Evolutionary conservation across 2,888 invertebrate species (phyloP), one percentile per base, ranked within the genome.

Genomic region (Beris morrisii): DNA sequence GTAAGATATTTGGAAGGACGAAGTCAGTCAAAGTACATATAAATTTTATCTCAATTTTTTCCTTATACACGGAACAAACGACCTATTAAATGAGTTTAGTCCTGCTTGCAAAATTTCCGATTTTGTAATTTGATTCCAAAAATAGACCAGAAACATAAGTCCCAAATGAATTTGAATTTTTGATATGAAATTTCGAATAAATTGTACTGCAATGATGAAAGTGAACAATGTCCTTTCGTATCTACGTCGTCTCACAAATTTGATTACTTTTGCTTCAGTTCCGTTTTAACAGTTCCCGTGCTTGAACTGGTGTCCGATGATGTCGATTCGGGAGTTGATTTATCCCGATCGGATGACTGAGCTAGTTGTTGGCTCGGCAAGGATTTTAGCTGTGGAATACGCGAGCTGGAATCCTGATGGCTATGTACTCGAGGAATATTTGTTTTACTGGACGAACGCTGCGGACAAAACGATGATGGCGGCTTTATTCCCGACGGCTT

Each of bases 241-340:
- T 22, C 22, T 22, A 22, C 22, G 22, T 22, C 22, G 3, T 22
- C 22, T 22, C 22, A 22, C 22, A 22, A 15, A 15, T 48, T 6
- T 6, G 48, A 48, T 48, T 45, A 44, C 44, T 69, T 64, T 57
- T 79, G 77, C 69, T 77, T 75, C 69, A 80, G 69, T 68, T 80
- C 79, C 44, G 80, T 80, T 73, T 79, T 77, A 67, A 80, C 80
- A 9, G 81, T 80, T 65, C 76, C 79, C 3, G 79, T 79, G 44
- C 81, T 80, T 4, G 76, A 76, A 50, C 74, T 69, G 12, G 73
- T 70, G 9, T 67, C 71, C 46, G 69, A 68, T 32, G 72, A 76
- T 11, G 77, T 74, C 4, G 78, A 71, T 28, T 70, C 69, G 3
- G 70, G 67, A 13, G 66, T 67, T n/a, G 65, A 63, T 52, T 65